Base-by-base conservation (phyloP, 2,797 vertebrate species). In the Aldrovandia affinis region DNA sequence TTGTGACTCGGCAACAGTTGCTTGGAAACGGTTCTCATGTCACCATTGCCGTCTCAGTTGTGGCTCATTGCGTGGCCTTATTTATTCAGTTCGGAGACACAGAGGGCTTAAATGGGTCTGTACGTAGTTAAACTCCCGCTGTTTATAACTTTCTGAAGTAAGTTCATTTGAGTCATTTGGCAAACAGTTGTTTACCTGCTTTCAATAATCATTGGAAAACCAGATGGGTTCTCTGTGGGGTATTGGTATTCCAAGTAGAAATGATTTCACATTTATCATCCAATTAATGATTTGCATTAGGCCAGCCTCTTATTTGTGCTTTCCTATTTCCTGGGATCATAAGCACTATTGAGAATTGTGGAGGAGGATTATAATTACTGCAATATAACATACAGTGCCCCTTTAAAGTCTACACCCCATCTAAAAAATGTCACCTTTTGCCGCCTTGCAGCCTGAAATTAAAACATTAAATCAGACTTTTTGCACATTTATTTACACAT, bases 171-270 rank as follows among this genome's bases (percentile, higher is more conserved):
- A 85, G 85, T 90, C 78, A 87, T 90, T 92, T 91, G 85, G 83
- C 84, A 84, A 88, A 85, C 85, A 87, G 84, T 89, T 91, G 88
- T 91, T 92, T 92, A 90, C 88, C 88, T 91, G 88, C 81, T 88
- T 18, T 91, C 86, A 82, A 86, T 86, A 70, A 78, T 80, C 10
- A 33, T 28, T 70, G 82, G 73, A 89, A 84, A 90, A 89, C 86
- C 90, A 90, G 89, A 92, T 93, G 91, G 85, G 83, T 86, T 73
- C 86, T 92, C 89, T 83, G 86, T 85, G 80, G 88, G 87, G 88
- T 88, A 90, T 91, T 90, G 86, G 84, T 87, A 88, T 92, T 90
- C 83, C 68, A 90, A 84, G 68, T 90, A 83, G 84, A 83, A 82
- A 88, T 87, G 80, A 81, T 88, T 80, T 85, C 59, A 78, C 88